A percentile compares a stretch with the other conserved stretches of the same genome.
Evolutionary conservation across 2,888 invertebrate genomes (phyloP).

Genomic region (Electrophaes corylata): DNA sequence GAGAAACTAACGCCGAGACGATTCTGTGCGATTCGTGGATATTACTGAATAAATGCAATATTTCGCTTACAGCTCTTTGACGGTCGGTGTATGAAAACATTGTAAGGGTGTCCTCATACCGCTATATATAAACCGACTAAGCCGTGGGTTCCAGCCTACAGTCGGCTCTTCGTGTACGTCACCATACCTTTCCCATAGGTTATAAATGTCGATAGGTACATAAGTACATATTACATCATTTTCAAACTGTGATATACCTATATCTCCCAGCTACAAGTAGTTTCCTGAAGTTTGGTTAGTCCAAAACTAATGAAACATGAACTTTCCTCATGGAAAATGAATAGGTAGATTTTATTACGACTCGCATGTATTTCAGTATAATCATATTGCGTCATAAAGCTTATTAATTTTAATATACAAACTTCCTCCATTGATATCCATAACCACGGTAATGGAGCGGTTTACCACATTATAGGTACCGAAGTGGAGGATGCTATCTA

Average conservation of each 20-base stretch:
- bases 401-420: constrained; percentile 48
- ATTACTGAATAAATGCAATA: background rate
- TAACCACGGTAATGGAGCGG: constrained; percentile 60
- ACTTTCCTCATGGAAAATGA: background rate
- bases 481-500: constrained; percentile 30
- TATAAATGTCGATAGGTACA: no score
- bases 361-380: constrained; percentile 7
- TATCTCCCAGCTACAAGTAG: background rate
- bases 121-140: no score
- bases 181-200: no score
- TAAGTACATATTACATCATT: no score
- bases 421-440: constrained; percentile 54
- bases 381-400: constrained; percentile 30
- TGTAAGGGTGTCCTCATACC: no score
- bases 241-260: background rate
- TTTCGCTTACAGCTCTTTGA: no score
- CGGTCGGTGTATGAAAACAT: no score
- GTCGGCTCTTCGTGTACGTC: no score
- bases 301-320: background rate
- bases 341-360: background rate
- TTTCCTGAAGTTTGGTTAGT: background rate
- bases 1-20: no score
- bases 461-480: constrained; percentile 58
- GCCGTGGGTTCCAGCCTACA: no score
- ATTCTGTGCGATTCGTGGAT: background rate